These are phyloP conservation scores for Parus major DNA, from an alignment of 2,113 vertebrate genomes.

Conservation along the genomic window DNA sequence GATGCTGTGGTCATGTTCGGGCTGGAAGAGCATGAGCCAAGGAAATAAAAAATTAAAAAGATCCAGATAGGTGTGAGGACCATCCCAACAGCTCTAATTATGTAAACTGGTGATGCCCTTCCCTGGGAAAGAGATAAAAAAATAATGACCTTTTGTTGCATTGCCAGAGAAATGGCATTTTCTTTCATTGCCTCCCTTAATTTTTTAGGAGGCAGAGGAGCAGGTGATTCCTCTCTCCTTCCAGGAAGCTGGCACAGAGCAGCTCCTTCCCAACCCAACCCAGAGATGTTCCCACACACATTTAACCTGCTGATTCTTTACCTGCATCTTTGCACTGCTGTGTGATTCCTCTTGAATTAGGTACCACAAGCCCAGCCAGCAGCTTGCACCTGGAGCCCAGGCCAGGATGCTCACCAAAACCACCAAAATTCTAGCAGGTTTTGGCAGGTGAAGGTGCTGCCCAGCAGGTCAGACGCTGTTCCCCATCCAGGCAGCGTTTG, in stretches of 20 bases:
- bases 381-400: background rate
- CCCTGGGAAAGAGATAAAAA: background rate
- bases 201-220: background rate
- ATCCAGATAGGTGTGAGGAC: background rate
- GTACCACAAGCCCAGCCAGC: background rate
- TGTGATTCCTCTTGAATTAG: background rate
- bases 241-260: accelerated
- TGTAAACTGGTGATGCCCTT: conserved; percentile 36
- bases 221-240: background rate
- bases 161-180: conserved; percentile 57
- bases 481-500: accelerated
- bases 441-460: background rate
- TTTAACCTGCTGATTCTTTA: background rate
- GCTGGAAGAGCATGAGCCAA: background rate
- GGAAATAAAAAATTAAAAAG: conserved; percentile 15
- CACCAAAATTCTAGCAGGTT: background rate
- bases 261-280: background rate
- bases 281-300: accelerated
- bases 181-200: background rate
- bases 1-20: conserved; percentile 18
- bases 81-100: conserved; percentile 52
- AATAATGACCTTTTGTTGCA: conserved; percentile 36
- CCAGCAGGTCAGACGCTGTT: background rate
- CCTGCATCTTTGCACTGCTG: background rate
- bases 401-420: background rate